Evolutionary conservation across 2,797 vertebrate genomes (phyloP), one percentile per base, ranked within the genome.

Genomic region (Poeciliopsis gracilis): DNA sequence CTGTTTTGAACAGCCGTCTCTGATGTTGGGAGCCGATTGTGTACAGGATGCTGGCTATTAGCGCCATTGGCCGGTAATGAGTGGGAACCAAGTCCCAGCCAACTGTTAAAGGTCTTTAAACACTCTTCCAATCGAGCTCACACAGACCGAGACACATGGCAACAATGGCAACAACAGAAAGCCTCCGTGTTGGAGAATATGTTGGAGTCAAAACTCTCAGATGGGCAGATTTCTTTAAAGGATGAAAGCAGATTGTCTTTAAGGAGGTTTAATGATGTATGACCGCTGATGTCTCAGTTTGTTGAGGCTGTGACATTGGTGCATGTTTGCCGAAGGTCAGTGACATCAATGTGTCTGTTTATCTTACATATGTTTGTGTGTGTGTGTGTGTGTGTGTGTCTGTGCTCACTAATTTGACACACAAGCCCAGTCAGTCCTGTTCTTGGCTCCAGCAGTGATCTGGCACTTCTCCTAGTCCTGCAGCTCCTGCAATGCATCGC

Each of bases 381-480:
- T 83, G 73, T 69, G 73, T 80, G 46, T 61, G 46, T 78, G 77
- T 77, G 51, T 55, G 46, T 80, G 75, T 72, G 77, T 63, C n/a
- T 76, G 78, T 78, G 77, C 47, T 36, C 79, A 82, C 84, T 79
- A 86, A 82, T 89, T 73, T 86, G 86, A 92, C 92, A 93, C 91
- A 92, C 89, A 93, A 89, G 82, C 89, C 82, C 87, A 91, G 91
- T 91, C 90, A 93, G 89, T 92, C 90, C 88, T 92, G 89, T 91
- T 93, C 91, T 92, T 94, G 93, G 91, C 93, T 91, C 90, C 80
- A 69, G 82, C 88, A 78, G 85, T 80, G 86, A 90, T 89, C 91
- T 95, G 94, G 91, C 93, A 87, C 84, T 74, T 77, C 76, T 93
- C 91, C 91, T 90, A 72, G 86, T 88, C 81, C 89, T 90, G 92